Evolutionary conservation across 2,797 vertebrate genomes (phyloP).

Genomic region (Psittacula echo): DNA sequence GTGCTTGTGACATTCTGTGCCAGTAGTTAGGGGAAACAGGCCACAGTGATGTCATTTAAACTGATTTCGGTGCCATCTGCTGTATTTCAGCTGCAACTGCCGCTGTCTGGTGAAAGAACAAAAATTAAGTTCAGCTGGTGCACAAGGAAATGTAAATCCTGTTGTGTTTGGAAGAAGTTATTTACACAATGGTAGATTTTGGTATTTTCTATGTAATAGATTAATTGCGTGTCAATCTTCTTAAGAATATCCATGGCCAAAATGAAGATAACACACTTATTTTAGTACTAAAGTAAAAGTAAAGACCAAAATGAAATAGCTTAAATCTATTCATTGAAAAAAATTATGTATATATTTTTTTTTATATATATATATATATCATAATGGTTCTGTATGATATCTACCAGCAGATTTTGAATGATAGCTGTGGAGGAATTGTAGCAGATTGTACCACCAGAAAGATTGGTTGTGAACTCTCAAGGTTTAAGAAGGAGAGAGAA

Average conservation of each 20-base stretch:
- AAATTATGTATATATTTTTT: neutral
- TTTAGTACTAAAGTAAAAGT: neutral
- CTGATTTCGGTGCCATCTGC: neutral
- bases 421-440: neutral
- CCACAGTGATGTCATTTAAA: neutral
- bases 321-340: neutral
- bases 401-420: neutral
- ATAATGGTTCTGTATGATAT: neutral
- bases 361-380: neutral
- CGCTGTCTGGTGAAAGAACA: neutral
- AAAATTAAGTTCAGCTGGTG: neutral
- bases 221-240: neutral
- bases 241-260: neutral
- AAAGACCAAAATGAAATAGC: neutral
- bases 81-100: neutral
- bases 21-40: neutral
- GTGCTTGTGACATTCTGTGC: neutral
- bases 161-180: neutral
- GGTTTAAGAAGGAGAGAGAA: neutral
- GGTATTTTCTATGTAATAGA: neutral
- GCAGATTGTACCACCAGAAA: neutral
- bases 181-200: neutral
- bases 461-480: neutral
- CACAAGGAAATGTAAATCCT: neutral
- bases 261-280: neutral